phyloP scores from a whole-genome alignment of 2,888 invertebrate genomes.

The Zhuqinia jingwanae region DNA sequence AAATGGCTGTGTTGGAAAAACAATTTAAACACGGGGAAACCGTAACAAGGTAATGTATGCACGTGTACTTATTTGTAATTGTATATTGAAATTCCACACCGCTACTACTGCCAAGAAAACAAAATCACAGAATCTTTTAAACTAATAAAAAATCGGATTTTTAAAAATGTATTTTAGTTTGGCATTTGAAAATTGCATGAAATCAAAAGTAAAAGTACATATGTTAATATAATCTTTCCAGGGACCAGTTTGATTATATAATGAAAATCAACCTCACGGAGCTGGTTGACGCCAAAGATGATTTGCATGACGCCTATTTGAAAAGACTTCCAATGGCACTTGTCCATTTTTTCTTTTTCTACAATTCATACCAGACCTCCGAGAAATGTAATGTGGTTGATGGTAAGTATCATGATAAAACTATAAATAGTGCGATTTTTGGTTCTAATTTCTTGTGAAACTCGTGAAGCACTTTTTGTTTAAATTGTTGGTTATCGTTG shows the following conservation, averaged over 20 bases:
- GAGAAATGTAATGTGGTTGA: background rate
- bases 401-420: conserved; percentile 49
- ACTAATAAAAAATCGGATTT: background rate
- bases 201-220: background rate
- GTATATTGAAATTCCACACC: no score
- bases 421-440: conserved; percentile 7
- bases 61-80: background rate
- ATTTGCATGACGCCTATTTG: conserved; percentile 37
- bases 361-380: background rate
- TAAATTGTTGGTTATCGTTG: background rate
- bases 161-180: background rate
- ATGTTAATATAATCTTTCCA: background rate
- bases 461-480: background rate
- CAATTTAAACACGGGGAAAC: conserved; percentile 33
- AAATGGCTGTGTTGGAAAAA: background rate
- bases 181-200: background rate
- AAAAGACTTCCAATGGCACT: conserved; percentile 43
- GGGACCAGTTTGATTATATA: conserved; percentile 2
- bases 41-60: conserved; percentile 30
- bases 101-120: no score
- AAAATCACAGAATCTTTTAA: background rate
- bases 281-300: conserved; percentile 36
- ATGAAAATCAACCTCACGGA: background rate
- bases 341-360: conserved; percentile 38
- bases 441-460: no score